Evolutionary conservation across 2,797 vertebrate genomes (phyloP), one percentile per base, ranked within the genome.

Genomic region (Ctenopoma kingsleyae): DNA sequence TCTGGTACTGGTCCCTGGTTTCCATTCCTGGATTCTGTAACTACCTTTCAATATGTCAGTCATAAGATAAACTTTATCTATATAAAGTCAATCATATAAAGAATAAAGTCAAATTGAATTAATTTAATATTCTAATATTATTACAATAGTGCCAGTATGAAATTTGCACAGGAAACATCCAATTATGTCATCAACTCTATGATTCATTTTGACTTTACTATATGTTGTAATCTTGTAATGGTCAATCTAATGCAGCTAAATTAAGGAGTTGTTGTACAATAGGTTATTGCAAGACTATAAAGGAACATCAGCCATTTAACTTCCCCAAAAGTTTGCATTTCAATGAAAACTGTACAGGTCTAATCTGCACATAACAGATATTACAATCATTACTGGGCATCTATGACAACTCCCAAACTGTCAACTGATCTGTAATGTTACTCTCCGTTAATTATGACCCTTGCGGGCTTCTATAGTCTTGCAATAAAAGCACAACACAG

Each of bases 331-430:
- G 55, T 17, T 16, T 10, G 6, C 8, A 20, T 27, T 9, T 54
- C 8, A 53, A 9, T 7, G 0, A 58, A 77, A 25, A 57, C 38
- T 20, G 48, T 9, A 19, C 27, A 58, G 8, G 20, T 30, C 46
- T 90, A 83, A 92, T 92, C 92, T 76, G 38, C 44, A 76, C 12
- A 23, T 19, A 82, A 48, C 92, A 92, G 85, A 49, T 78, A 85
- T 83, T 38, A 71, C 57, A 84, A 90, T 92, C 89, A 83, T 50
- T 22, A 38, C 57, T 54, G 17, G 27, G 43, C 35, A 92, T 90
- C 84, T 82, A 51, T 6, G 74, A 64, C 87, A 74, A 86, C 92
- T 86, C 92, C 92, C 90, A 87, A 93, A 92, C 87, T 32, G 85
- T 63, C 69, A 47, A 68, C 22, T 25, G 22, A 57, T 16, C 38